phyloP scores from a whole-genome alignment of 2,888 invertebrate species.

The Eupithecia dodoneata region DNA sequence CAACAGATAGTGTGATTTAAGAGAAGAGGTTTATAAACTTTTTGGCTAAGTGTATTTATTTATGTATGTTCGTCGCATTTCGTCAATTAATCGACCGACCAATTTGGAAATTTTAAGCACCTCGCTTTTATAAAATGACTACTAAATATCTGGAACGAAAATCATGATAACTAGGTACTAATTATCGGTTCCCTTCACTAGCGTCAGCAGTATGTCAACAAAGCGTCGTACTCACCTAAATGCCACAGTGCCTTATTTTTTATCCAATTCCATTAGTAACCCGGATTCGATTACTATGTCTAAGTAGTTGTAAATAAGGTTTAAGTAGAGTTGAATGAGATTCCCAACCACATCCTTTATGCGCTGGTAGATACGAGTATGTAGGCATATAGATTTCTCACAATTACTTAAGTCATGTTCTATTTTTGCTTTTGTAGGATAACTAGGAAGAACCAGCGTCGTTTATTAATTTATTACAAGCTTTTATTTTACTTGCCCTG shows the following conservation, averaged over 20 bases:
- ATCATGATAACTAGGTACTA: neutral
- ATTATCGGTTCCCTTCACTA: neutral
- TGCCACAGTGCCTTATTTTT: neutral
- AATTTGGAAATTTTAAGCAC: neutral
- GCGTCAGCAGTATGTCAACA: neutral
- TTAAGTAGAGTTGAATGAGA: neutral
- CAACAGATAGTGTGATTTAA: too few species aligned
- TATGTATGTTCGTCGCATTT: too few species aligned
- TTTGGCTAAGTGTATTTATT: too few species aligned
- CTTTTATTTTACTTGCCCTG: too few species aligned
- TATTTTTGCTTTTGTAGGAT: neutral
- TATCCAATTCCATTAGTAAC: conserved; percentile 9
- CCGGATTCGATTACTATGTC: conserved; percentile 12
- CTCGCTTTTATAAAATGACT: neutral
- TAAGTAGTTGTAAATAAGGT: conserved; percentile 9
- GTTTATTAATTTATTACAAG: neutral
- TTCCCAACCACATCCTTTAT: conserved; percentile 6
- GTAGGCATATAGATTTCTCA: neutral
- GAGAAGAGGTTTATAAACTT: too few species aligned
- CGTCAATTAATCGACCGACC: too few species aligned
- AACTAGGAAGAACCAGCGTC: neutral
- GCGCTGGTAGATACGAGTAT: neutral
- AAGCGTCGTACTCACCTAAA: conserved; percentile 1
- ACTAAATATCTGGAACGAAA: neutral
- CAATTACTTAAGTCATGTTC: neutral